Conservation (phyloP, 1,140 invertebrate species). For the Tribolium castaneum region DNA sequence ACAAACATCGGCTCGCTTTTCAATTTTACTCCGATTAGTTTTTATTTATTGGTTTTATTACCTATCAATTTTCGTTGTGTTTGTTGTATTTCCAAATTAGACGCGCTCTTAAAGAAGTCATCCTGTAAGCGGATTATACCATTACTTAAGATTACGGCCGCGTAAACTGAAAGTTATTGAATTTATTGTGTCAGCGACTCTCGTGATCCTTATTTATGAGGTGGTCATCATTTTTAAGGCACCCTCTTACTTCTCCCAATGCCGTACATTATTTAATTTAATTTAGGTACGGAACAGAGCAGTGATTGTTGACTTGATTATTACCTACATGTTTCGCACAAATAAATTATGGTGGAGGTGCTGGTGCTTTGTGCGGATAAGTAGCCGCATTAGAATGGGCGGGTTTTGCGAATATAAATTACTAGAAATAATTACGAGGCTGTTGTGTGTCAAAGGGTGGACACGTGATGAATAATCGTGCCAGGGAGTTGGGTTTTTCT, state of each 20-base stretch:
- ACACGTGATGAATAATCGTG: background rate
- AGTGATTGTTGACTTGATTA: background rate
- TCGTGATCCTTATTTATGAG: slow-evolving; percentile 12
- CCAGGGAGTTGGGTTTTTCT: no score
- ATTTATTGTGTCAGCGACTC: slow-evolving; percentile 16
- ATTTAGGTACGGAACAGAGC: background rate
- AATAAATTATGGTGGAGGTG: slow-evolving; percentile 16
- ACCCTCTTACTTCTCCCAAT: background rate
- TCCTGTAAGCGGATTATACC: slow-evolving; percentile 20
- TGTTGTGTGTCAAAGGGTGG: background rate
- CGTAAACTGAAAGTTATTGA: slow-evolving; percentile 15
- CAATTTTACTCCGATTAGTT: background rate
- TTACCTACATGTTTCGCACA: background rate
- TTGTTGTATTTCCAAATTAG: slow-evolving; percentile 3
- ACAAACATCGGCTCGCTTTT: no score
- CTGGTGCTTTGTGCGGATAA: background rate
- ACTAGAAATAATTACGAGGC: slow-evolving; percentile 16
- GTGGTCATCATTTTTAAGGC: background rate
- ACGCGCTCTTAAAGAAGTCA: slow-evolving; percentile 2
- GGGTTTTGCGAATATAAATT: slow-evolving; percentile 14
- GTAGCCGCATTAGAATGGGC: slow-evolving; percentile 14
- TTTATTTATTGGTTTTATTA: background rate
- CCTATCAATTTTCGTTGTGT: background rate
- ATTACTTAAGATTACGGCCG: background rate
- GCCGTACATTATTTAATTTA: background rate